These are phyloP conservation scores for Sarcophaga caerulescens DNA, from an alignment of 2,888 invertebrate genomes.

Conservation along the genomic window DNA sequence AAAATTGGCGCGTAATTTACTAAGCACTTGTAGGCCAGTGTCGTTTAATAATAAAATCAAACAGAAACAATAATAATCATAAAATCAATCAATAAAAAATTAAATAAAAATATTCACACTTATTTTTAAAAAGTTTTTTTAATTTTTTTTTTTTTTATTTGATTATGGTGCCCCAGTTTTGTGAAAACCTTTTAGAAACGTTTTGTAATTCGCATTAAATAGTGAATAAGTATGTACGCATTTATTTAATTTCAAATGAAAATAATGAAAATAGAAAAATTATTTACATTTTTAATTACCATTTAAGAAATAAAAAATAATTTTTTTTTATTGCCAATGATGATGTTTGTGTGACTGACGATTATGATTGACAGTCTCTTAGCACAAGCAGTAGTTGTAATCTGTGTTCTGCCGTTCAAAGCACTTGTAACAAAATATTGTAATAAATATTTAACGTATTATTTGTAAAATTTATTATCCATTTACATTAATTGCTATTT, in stretches of 20 bases:
- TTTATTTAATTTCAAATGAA: neutral
- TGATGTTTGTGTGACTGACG: too few relatives aligned
- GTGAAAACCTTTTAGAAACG: neutral
- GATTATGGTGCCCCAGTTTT: neutral
- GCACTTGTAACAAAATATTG: too few relatives aligned
- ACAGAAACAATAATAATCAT: neutral
- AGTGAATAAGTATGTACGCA: neutral
- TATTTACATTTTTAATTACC: neutral
- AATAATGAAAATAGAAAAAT: neutral
- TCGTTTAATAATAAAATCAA: neutral
- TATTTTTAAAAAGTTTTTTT: neutral
- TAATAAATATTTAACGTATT: too few relatives aligned
- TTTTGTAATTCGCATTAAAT: neutral
- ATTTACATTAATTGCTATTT: too few relatives aligned
- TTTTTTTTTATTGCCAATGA: too few relatives aligned
- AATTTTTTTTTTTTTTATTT: too few relatives aligned
- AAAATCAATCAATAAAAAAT: neutral
- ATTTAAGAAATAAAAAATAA: neutral
- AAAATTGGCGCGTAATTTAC: neutral
- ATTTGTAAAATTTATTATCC: too few relatives aligned
- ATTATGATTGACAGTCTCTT: too few relatives aligned
- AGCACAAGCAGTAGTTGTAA: too few relatives aligned
- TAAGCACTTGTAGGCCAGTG: neutral
- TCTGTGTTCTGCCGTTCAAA: too few relatives aligned
- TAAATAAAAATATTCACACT: neutral